Conservation (phyloP, 1,140 invertebrate genomes). For the Orchesella cincta region DNA sequence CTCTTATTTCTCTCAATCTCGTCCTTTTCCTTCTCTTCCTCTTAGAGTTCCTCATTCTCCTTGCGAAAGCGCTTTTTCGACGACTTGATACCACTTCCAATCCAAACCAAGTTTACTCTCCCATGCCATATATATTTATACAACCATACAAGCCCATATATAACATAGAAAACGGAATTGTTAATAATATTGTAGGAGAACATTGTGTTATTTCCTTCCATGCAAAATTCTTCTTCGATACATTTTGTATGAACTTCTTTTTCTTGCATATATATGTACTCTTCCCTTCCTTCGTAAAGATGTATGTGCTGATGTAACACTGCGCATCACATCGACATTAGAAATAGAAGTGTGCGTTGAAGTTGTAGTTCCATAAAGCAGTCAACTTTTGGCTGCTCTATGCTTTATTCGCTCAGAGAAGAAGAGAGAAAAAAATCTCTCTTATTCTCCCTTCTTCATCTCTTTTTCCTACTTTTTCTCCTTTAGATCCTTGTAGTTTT, state of each 20-base stretch:
- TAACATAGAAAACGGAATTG: background rate
- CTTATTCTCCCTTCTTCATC: background rate
- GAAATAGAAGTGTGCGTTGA: background rate
- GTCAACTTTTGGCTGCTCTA: background rate
- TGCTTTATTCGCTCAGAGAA: slow-evolving; percentile 8
- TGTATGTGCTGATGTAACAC: too few relatives aligned
- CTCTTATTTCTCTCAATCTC: slow-evolving; percentile 2
- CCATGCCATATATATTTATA: background rate
- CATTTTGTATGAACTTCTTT: background rate
- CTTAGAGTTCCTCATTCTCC: background rate
- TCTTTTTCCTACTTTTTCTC: background rate
- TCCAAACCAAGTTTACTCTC: too few relatives aligned
- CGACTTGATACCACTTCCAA: too few relatives aligned
- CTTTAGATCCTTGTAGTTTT: background rate
- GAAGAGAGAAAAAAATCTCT: background rate
- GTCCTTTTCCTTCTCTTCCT: background rate
- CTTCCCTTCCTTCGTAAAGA: too few relatives aligned
- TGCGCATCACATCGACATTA: too few relatives aligned
- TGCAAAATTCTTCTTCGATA: background rate
- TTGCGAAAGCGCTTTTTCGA: background rate
- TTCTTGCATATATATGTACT: too few relatives aligned
- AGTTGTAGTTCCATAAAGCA: background rate
- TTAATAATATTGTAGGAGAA: background rate
- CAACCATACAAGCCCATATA: background rate
- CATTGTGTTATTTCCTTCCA: slow-evolving; percentile 14